Evolutionary conservation across 1,140 invertebrate genomes (phyloP).

Genomic region (Panonychus citri): DNA sequence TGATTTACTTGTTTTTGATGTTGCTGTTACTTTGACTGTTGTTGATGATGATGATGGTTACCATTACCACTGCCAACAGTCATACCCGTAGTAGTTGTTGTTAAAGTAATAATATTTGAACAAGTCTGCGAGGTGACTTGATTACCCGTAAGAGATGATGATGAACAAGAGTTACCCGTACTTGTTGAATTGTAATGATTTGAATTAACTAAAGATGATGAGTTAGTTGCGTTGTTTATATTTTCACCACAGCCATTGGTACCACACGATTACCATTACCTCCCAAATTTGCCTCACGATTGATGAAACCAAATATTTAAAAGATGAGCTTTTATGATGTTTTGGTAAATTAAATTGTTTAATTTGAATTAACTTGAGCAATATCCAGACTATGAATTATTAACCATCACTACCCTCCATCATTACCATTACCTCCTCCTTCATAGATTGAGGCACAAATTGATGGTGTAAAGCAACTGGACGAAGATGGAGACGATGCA

Average conservation of each 20-base stretch:
- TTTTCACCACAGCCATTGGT: too few species aligned
- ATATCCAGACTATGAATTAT: conserved; percentile 21
- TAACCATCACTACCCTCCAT: background rate
- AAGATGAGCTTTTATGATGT: background rate
- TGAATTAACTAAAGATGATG: background rate
- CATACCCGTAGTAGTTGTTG: background rate
- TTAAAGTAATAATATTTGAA: background rate
- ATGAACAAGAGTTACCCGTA: too few species aligned
- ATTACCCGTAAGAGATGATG: background rate
- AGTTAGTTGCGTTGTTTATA: too few species aligned
- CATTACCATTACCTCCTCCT: background rate
- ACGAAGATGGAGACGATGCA: too few species aligned
- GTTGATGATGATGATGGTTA: background rate
- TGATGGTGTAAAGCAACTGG: too few species aligned
- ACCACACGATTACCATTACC: too few species aligned
- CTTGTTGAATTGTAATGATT: background rate
- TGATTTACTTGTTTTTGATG: background rate
- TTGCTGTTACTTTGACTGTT: too few species aligned
- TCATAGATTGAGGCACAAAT: background rate
- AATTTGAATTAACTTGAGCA: conserved; percentile 23
- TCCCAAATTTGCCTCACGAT: too few species aligned
- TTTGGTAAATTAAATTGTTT: conserved; percentile 24
- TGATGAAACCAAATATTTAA: too few species aligned
- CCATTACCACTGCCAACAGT: background rate
- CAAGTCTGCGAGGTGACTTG: background rate